Evolutionary conservation across 2,888 invertebrate species (phyloP), one percentile per base, ranked within the genome.

Genomic region (Incurvaria masculella): DNA sequence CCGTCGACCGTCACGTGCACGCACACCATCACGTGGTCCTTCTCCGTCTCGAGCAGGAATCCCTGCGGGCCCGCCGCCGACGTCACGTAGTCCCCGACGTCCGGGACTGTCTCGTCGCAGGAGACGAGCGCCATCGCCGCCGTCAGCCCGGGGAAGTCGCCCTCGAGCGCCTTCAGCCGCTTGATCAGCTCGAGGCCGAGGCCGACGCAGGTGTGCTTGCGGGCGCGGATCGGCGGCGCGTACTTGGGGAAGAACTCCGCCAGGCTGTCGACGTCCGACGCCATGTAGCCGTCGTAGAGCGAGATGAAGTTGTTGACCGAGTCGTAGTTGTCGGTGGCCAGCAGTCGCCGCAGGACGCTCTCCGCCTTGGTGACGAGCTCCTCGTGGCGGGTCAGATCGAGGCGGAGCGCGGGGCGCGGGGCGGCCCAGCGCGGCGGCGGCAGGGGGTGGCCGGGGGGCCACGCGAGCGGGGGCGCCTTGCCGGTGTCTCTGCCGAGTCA

Each of bases 141-240:
- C 4, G 88, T 87, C 59, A 87, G 86, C 47, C 83, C 80, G 48
- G 83, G 76, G 60, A 87, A 85, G 54, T 88, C 85, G 19, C 86
- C 73, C 59, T 81, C 76, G 49, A 78, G 61, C 17, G 85, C 72
- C 59, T 78, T 78, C 51, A 93, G 75, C 53, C 87, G 82, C 57
- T 85, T 81, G 67, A 92, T 84, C 51, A 94, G 82, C 66, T 93
- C 92, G 72, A 93, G 84, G 52, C 91, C 91, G 57, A 95, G 75
- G 46, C 94, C 94, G 46, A 95, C 95, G 64, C 95, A 95, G 51
- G 94, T 94, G 69, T 93, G 87, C 68, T 92, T 91, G 55, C 87
- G 85, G 3, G 87, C 81, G 55, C 89, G 87, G 57, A 95, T 89
- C n/a, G 88, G 86, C 53, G 94, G 90, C 59, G 85, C 83, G 70